Percentiles rank a stretch among this genome's conserved stretches.
Evolutionary conservation across 2,888 invertebrate species (phyloP).

Genomic region (Tineola bisselliella): DNA sequence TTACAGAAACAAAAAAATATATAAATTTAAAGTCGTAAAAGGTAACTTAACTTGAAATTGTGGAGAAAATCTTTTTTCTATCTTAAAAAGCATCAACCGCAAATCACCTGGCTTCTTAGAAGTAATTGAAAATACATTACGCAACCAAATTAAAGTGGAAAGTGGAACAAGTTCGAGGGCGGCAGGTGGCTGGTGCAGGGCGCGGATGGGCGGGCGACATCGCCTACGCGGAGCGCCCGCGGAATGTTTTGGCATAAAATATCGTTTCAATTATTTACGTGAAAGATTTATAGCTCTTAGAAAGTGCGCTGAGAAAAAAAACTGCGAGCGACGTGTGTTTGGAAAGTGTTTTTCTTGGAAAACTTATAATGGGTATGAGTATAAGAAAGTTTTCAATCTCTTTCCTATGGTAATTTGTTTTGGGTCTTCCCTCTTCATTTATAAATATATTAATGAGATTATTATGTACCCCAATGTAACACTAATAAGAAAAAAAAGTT

Average conservation of each 20-base stretch:
- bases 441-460: slow-evolving; percentile 46
- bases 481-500: not conserved
- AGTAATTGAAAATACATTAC: slow-evolving; percentile 69
- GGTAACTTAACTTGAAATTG: slow-evolving; percentile 39
- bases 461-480: not conserved
- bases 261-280: slow-evolving; percentile 71
- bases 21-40: not conserved
- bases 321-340: slow-evolving; percentile 63
- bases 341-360: slow-evolving; percentile 66
- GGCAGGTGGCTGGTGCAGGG: slow-evolving; percentile 43
- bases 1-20: not conserved
- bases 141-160: slow-evolving; percentile 68
- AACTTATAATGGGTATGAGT: slow-evolving; percentile 68
- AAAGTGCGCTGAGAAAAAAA: slow-evolving; percentile 65
- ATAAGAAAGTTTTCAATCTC: slow-evolving; percentile 62
- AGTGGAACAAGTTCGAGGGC: slow-evolving; percentile 63
- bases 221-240: slow-evolving; percentile 24
- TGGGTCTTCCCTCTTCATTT: slow-evolving; percentile 39
- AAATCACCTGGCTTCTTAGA: slow-evolving; percentile 60
- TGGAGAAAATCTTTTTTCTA: slow-evolving; percentile 32
- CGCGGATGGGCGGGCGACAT: slow-evolving; percentile 22
- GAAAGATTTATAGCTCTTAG: slow-evolving; percentile 67
- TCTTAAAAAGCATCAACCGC: slow-evolving; percentile 52
- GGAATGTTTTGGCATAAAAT: slow-evolving; percentile 70
- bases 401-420: slow-evolving; percentile 69